Evolutionary conservation across 2,888 invertebrate species (phyloP), one percentile per base, ranked within the genome.

Genomic region (Alloscopus bannaensis): DNA sequence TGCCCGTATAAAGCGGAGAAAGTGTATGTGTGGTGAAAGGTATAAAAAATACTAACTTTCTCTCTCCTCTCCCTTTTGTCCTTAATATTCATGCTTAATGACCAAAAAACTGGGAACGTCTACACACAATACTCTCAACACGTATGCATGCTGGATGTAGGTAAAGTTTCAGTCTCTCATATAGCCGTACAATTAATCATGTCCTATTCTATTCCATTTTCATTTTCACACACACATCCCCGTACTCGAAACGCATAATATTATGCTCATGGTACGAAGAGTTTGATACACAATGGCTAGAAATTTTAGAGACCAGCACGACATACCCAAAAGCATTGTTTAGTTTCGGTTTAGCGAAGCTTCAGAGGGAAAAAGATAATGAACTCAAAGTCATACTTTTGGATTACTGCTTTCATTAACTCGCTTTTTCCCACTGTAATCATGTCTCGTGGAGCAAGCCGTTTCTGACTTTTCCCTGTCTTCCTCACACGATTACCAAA

Each of bases 41-140:
- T 4, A 22, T 24, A 24, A 52, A 24, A 22, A 22, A 22, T 36
- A 6, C 13, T 36, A 22, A 3, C 4, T 52, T 18, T 24, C 28
- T 47, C 31, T 55, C n/a, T 36, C 24, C 55, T n/a, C 28, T 69
- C 26, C 1, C 60, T n/a, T n/a, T n/a, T n/a, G n/a, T n/a, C 60
- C 11, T 60, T 69, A 69, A 69, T 57, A 69, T 69, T 69, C 69
- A 29, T 45, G 57, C 69, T 69, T 69, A 69, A 69, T 69, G 69
- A 69, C 69, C 45, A 69, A 69, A 60, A 69, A 69, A 16, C 11
- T 36, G 20, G 29, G 66, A 66, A 16, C n/a, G 42, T 40, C 11
- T 26, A 22, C 4, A 24, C 26, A 20, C 55, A 22, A 36, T 36
- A 6, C 36, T 36, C 36, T n/a, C n/a, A 47, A 20, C 13, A 55